Evolutionary conservation across 2,888 invertebrate genomes (phyloP).

Genomic region (Oscheius myriophilus): DNA sequence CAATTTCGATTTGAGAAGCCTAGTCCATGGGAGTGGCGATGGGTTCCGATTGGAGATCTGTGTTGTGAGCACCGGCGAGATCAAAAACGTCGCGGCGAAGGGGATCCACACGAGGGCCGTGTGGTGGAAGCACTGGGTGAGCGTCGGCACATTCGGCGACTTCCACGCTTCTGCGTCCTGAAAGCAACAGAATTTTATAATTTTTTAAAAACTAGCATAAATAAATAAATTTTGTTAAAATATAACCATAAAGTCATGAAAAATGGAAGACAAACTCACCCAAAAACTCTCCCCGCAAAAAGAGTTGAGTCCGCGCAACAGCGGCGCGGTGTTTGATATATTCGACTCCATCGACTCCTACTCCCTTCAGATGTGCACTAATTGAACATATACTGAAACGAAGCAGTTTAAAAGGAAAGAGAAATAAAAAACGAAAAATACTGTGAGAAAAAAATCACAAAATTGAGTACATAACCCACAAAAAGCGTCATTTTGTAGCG

Average conservation of each 20-base stretch:
- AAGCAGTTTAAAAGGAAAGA: too few species aligned
- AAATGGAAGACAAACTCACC: constrained; percentile 40
- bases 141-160: constrained; percentile 82
- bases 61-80: constrained; percentile 60
- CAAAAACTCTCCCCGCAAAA: constrained; percentile 65
- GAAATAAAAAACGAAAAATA: too few species aligned
- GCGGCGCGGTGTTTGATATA: too few species aligned
- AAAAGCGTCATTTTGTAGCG: too few species aligned
- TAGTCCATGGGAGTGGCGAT: constrained; percentile 61
- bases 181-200: constrained; percentile 68
- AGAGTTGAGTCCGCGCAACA: constrained; percentile 35
- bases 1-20: constrained; percentile 58
- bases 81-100: constrained; percentile 73
- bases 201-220: not conserved
- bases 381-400: too few species aligned
- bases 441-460: too few species aligned
- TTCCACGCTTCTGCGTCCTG: constrained; percentile 82
- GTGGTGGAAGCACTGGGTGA: constrained; percentile 90
- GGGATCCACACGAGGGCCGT: constrained; percentile 90
- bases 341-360: too few species aligned
- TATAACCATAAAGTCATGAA: not conserved
- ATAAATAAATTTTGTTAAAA: not conserved
- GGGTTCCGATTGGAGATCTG: constrained; percentile 55
- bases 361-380: too few species aligned
- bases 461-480: too few species aligned